phyloP scores from a whole-genome alignment of 2,113 vertebrate genomes.

The Mobula hypostoma region DNA sequence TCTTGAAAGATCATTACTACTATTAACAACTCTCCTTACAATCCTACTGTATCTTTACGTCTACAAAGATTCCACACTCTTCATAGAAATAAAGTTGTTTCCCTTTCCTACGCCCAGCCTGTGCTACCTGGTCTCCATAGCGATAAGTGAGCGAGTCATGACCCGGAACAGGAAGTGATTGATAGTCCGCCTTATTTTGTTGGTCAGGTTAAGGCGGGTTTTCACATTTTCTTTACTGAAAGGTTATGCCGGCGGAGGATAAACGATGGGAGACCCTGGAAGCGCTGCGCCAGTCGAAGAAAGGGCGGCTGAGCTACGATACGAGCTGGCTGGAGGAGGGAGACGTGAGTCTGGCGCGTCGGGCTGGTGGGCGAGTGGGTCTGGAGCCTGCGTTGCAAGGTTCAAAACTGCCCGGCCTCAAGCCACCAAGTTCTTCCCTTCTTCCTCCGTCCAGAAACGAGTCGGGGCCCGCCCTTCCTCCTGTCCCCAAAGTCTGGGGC shows the following conservation, averaged over 20 bases:
- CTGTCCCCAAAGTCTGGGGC: neutral
- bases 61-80: neutral
- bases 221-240: too few species aligned
- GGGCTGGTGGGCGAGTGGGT: neutral
- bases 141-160: neutral
- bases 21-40: too few species aligned
- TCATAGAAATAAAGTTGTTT: neutral
- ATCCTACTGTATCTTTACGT: too few species aligned
- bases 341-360: conserved; percentile 48
- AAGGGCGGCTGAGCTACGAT: conserved; percentile 57
- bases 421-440: neutral
- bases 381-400: too few species aligned
- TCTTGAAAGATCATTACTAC: too few species aligned
- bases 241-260: conserved; percentile 37
- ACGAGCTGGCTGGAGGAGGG: conserved; percentile 47
- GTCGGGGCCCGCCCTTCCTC: neutral
- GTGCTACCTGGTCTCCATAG: neutral
- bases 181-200: too few species aligned
- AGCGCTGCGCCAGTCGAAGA: conserved; percentile 56
- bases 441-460: neutral
- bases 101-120: neutral
- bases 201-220: rapidly evolving
- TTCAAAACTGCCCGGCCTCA: neutral
- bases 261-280: conserved; percentile 57
- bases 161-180: conserved; percentile 43